Conservation (phyloP, 2,113 vertebrate genomes). For the Procavia capensis region DNA sequence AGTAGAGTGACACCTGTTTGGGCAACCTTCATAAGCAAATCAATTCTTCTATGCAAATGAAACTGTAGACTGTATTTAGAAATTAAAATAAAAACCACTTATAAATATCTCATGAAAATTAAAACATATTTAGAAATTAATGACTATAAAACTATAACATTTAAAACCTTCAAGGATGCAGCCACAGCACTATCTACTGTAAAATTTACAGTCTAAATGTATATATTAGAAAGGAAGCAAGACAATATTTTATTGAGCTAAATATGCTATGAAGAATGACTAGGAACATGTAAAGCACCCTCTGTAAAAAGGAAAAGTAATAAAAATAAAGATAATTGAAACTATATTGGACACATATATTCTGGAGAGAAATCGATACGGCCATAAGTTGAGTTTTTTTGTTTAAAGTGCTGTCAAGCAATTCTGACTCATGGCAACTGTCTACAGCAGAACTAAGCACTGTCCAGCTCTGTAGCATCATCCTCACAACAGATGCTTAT, state of each 20-base stretch:
- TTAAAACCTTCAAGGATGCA: neutral
- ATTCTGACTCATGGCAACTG: too few relatives aligned
- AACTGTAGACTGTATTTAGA: neutral
- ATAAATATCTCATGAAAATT: neutral
- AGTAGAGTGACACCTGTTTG: neutral
- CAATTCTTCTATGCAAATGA: neutral
- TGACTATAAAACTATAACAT: neutral
- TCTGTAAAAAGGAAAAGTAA: neutral
- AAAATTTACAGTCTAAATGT: neutral
- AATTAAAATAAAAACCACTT: neutral
- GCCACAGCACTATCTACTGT: neutral
- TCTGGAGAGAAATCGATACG: neutral
- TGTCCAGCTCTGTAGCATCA: too few relatives aligned
- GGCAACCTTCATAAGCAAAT: neutral
- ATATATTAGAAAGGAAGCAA: neutral
- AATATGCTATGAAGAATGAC: neutral
- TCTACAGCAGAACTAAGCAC: too few relatives aligned
- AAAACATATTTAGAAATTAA: neutral
- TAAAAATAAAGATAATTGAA: neutral
- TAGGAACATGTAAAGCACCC: too few relatives aligned
- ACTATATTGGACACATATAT: neutral
- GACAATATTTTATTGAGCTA: neutral
- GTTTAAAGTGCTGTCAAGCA: too few relatives aligned
- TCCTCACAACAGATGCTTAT: too few relatives aligned
- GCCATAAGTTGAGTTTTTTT: neutral